Evolutionary conservation across 2,888 invertebrate genomes (phyloP), one percentile per base, ranked within the genome.

Genomic region (Zygogramma bicolorata): DNA sequence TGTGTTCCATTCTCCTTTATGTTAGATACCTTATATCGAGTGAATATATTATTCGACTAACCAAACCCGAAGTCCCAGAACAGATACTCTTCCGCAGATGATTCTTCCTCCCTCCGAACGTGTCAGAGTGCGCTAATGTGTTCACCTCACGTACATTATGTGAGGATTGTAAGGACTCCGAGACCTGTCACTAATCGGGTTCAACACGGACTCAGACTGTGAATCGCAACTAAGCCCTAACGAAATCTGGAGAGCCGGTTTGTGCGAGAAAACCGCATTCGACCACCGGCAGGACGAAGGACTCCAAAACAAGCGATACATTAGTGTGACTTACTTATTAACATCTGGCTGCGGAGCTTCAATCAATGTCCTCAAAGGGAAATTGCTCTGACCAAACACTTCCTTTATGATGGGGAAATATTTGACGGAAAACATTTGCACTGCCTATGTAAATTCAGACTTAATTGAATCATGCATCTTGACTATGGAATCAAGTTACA

Each of bases 61-160:
- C n/a, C n/a, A n/a, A n/a, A n/a, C n/a, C n/a, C n/a, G n/a, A n/a
- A n/a, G n/a, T n/a, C n/a, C n/a, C n/a, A n/a, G n/a, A n/a, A n/a
- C n/a, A n/a, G n/a, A n/a, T n/a, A n/a, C n/a, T n/a, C n/a, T n/a
- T n/a, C n/a, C n/a, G n/a, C n/a, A 53, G 53, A 27, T 53, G 53
- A 53, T 53, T n/a, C 53, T n/a, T 53, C 25, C 13, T 8, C 34
- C 61, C 65, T 49, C 31, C 27, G 13, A 31, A 29, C 22, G 31
- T 27, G 31, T 65, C 22, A 13, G 1, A 8, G 1, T 53, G 8
- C 58, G 60, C 27, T 65, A 77, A 79, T 81, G 80, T 79, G 81
- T 81, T 80, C 80, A 82, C 81, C 80, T 81, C 81, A 82, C 81
- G 77, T 79, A 77, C 75, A 77, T 77, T 75, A 79, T 78, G 78